Evolutionary conservation across 2,888 invertebrate genomes (phyloP).

Genomic region (Drepana falcataria): DNA sequence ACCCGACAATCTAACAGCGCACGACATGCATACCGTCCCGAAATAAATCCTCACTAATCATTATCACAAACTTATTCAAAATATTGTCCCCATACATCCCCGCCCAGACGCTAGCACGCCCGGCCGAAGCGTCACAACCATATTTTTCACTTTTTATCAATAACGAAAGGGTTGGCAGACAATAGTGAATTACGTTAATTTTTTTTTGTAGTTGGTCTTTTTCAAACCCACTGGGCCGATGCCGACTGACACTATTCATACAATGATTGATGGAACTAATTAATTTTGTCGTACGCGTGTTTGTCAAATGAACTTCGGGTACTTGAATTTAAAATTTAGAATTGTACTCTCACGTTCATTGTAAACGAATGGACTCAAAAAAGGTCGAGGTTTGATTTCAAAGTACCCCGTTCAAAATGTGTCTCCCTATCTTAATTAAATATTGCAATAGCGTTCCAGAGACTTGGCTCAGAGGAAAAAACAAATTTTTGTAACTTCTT

Average conservation of each 20-base stretch:
- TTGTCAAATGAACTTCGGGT: constrained; percentile 42
- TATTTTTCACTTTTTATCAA: constrained; percentile 15
- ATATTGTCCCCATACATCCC: constrained; percentile 59
- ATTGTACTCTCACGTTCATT: constrained; percentile 37
- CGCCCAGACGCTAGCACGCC: constrained; percentile 51
- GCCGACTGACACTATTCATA: constrained; percentile 59
- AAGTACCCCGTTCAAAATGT: constrained; percentile 13
- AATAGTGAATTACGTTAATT: constrained; percentile 69
- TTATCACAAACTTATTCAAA: constrained; percentile 44
- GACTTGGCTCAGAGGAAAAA: background rate
- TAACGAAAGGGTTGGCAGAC: constrained; percentile 57
- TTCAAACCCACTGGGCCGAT: constrained; percentile 63
- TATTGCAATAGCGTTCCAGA: background rate
- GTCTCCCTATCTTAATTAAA: constrained; percentile 7
- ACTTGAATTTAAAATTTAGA: constrained; percentile 63
- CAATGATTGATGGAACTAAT: constrained; percentile 76
- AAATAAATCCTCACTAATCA: constrained; percentile 36
- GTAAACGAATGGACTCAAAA: constrained; percentile 37
- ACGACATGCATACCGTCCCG: constrained; percentile 7
- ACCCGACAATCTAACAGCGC: constrained; percentile 8
- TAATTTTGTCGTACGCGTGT: constrained; percentile 67
- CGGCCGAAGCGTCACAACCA: constrained; percentile 44
- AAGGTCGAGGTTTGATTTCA: constrained; percentile 38
- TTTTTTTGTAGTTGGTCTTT: constrained; percentile 53
- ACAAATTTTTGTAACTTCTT: background rate